These are phyloP conservation scores for Noturus placidus DNA, from an alignment of 2,113 vertebrate genomes.

Conservation along the genomic window DNA sequence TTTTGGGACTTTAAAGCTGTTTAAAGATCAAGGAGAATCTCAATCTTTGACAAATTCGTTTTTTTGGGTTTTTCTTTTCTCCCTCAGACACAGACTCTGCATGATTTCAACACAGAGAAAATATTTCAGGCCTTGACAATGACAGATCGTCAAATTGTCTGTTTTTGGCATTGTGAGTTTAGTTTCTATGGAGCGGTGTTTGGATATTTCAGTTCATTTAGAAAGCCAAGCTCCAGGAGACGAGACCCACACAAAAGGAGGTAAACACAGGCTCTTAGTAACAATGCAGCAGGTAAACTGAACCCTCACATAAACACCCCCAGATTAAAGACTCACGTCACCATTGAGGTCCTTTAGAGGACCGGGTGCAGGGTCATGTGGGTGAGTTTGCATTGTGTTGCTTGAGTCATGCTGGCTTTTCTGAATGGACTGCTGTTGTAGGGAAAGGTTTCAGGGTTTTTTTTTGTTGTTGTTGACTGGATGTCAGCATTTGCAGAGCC, in stretches of 20 bases:
- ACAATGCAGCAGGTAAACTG: conserved; percentile 38
- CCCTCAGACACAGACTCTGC: not conserved
- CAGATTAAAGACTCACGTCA: conserved; percentile 42
- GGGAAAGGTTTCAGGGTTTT: not conserved
- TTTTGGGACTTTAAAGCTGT: not conserved
- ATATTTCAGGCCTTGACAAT: not conserved
- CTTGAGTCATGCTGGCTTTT: not conserved
- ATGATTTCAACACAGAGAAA: not conserved
- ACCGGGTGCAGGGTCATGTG: not conserved
- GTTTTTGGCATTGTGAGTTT: conserved; percentile 7
- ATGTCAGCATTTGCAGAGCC: not conserved
- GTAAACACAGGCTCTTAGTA: not conserved
- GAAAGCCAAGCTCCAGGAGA: conserved; percentile 39
- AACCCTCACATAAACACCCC: conserved; percentile 11
- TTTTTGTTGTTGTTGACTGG: not conserved
- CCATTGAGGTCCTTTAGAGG: conserved; percentile 40
- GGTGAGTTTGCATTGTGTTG: conserved; percentile 2
- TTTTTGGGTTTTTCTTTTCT: not conserved
- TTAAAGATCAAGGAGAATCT: not conserved
- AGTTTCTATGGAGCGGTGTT: conserved; percentile 24
- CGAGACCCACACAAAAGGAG: not conserved
- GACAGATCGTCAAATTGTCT: conserved; percentile 5
- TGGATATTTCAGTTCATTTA: conserved; percentile 33
- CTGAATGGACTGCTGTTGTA: not conserved
- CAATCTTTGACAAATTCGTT: not conserved